Evolutionary conservation across 2,113 vertebrate genomes (phyloP).

Genomic region (Takifugu flavidus): DNA sequence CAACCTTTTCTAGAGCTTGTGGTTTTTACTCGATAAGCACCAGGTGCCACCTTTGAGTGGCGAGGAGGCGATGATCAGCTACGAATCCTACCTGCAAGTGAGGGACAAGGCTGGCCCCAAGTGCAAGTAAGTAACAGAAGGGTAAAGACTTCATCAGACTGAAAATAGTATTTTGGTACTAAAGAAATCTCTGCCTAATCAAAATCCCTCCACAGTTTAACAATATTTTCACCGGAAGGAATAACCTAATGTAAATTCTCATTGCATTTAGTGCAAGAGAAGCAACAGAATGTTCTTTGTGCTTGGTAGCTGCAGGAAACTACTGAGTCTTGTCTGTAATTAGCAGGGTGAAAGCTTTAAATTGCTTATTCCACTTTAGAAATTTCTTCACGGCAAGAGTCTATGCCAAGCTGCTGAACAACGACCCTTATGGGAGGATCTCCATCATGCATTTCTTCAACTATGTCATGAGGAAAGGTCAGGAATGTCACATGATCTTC

Average conservation of each 20-base stretch:
- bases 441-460: conserved; percentile 99
- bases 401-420: conserved; percentile 92
- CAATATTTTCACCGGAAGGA: too few species aligned
- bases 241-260: too few species aligned
- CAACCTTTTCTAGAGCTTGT: conserved; percentile 80
- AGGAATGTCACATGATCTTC: background rate
- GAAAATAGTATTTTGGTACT: too few species aligned
- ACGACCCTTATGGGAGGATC: conserved; percentile 92
- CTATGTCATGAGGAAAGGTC: conserved; percentile 98
- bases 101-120: conserved; percentile 90
- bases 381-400: conserved; percentile 94
- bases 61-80: conserved; percentile 98
- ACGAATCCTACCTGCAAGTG: conserved; percentile 91
- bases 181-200: too few species aligned
- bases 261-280: too few species aligned
- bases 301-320: background rate
- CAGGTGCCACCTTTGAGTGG: conserved; percentile 90
- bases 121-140: conserved; percentile 82
- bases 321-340: background rate
- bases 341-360: background rate
- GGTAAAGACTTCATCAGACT: too few species aligned
- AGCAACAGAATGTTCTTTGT: too few species aligned
- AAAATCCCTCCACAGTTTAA: too few species aligned
- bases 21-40: conserved; percentile 97
- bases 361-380: conserved; percentile 68